Percentiles rank a stretch among this genome's conserved stretches.
phyloP scores from a whole-genome alignment of 2,113 vertebrate species.

The Mormyrus iriodes region DNA sequence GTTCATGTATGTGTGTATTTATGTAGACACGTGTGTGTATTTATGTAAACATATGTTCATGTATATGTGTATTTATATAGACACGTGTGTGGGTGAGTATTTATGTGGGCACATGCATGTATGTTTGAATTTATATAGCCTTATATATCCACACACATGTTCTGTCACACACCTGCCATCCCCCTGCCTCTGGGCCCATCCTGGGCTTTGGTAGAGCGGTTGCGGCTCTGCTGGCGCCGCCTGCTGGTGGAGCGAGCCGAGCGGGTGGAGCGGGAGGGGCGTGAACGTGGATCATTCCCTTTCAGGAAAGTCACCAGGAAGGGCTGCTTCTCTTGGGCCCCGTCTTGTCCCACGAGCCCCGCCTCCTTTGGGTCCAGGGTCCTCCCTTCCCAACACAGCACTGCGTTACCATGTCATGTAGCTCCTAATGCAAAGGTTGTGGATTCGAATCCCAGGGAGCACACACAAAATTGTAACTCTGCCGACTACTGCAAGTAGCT shows the following conservation, averaged over 20 bases:
- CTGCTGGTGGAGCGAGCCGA: constrained; percentile 67
- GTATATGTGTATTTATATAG: not conserved
- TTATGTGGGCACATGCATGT: not conserved
- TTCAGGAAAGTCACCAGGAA: constrained; percentile 99
- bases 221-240: constrained; percentile 80
- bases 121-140: not conserved
- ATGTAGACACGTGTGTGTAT: too few species aligned
- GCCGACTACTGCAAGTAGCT: too few species aligned
- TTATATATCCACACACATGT: too few species aligned
- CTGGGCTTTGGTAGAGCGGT: constrained; percentile 77
- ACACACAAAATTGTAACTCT: not conserved
- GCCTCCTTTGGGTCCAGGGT: constrained; percentile 75
- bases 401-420: not conserved
- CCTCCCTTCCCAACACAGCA: constrained; percentile 61
- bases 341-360: constrained; percentile 81
- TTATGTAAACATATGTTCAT: too few species aligned
- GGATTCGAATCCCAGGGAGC: not conserved
- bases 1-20: too few species aligned
- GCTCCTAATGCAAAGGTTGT: not conserved
- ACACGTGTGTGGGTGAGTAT: not conserved
- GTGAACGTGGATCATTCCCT: constrained; percentile 80
- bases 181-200: constrained; percentile 70
- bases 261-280: constrained; percentile 74
- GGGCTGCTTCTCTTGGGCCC: constrained; percentile 86
- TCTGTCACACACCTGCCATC: constrained; percentile 72